Conservation (phyloP, 1,140 invertebrate species). For the Cecropterus lyciades region DNA sequence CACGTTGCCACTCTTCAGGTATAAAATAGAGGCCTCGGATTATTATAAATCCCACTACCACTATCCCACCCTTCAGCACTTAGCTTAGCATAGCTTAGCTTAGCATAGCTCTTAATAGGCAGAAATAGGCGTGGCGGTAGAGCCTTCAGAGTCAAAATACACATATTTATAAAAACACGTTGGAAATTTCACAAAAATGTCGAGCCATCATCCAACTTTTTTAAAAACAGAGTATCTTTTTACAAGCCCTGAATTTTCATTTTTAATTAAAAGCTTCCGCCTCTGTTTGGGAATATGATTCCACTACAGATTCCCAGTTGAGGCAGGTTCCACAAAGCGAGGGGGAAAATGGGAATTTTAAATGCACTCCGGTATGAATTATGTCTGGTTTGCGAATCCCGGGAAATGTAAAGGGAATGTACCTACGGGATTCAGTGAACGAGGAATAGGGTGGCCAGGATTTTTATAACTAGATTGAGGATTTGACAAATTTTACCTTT, state of each 20-base stretch:
- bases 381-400: slow-evolving; percentile 7
- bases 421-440: not conserved
- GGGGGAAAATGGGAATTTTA: not conserved
- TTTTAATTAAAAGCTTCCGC: slow-evolving; percentile 15
- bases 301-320: not conserved
- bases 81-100: too few relatives aligned
- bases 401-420: not conserved
- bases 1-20: too few relatives aligned
- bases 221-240: slow-evolving; percentile 7
- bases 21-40: too few relatives aligned
- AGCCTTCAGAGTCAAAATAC: too few relatives aligned
- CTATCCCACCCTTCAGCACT: too few relatives aligned
- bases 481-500: too few relatives aligned
- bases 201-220: not conserved
- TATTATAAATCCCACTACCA: too few relatives aligned
- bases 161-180: too few relatives aligned
- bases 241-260: slow-evolving; percentile 1
- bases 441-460: too few relatives aligned
- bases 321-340: slow-evolving; percentile 19
- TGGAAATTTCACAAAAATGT: not conserved
- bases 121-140: too few relatives aligned
- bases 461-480: too few relatives aligned
- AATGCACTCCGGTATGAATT: slow-evolving; percentile 13
- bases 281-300: not conserved
- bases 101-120: too few relatives aligned